phyloP scores from a whole-genome alignment of 2,797 vertebrate species.

The Poeciliopsis infans region DNA sequence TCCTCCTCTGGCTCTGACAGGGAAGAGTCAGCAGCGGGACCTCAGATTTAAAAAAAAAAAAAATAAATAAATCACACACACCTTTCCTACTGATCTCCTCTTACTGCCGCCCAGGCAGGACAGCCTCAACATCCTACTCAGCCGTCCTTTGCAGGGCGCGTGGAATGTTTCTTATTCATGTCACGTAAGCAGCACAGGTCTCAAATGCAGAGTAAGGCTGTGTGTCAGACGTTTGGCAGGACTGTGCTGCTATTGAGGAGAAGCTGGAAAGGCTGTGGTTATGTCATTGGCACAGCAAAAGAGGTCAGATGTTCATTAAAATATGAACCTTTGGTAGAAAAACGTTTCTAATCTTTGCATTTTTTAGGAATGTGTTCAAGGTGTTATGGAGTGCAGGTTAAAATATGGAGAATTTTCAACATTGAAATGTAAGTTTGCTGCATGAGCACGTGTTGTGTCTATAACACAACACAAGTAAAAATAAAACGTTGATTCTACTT shows the following conservation, averaged over 20 bases:
- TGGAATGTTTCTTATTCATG: constrained; percentile 65
- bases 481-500: background rate
- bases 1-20: constrained; percentile 73
- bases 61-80: constrained; percentile 35
- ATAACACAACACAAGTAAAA: background rate
- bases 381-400: background rate
- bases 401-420: background rate
- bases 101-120: constrained; percentile 61
- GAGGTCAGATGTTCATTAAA: constrained; percentile 45
- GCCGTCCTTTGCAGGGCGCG: constrained; percentile 48
- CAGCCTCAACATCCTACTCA: constrained; percentile 62
- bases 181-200: constrained; percentile 67
- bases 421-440: background rate
- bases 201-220: constrained; percentile 58
- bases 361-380: background rate
- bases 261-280: constrained; percentile 37
- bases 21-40: constrained; percentile 70
- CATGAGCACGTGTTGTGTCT: background rate
- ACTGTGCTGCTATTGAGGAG: constrained; percentile 39
- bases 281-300: constrained; percentile 41
- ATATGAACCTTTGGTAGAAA: constrained; percentile 28
- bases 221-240: constrained; percentile 55
- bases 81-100: constrained; percentile 67
- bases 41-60: constrained; percentile 48
- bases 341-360: background rate